phyloP scores from a whole-genome alignment of 2,888 invertebrate species.

The Papilio protenor region DNA sequence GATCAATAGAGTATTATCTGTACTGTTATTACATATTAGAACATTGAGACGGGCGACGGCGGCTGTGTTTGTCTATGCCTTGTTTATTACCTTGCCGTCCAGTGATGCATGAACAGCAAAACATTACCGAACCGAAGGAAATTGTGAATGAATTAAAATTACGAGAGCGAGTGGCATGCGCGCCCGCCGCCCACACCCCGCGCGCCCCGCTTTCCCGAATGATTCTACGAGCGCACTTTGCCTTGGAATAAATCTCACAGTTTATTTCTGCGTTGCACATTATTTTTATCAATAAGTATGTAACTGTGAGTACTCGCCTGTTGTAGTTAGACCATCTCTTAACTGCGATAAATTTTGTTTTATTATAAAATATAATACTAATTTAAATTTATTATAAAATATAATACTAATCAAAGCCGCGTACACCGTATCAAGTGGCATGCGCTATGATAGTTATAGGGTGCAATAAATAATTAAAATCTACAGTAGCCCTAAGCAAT shows the following conservation, averaged over 20 bases:
- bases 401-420: not conserved
- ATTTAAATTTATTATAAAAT: too few species aligned
- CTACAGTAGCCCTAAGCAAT: not conserved
- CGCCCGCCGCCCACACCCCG: not conserved
- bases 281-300: not conserved
- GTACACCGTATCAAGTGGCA: not conserved
- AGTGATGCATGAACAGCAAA: slow-evolving; percentile 22
- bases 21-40: not conserved
- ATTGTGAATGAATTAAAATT: slow-evolving; percentile 34
- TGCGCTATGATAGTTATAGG: not conserved
- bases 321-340: not conserved
- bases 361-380: too few species aligned
- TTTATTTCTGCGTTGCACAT: slow-evolving; percentile 12
- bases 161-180: slow-evolving; percentile 21
- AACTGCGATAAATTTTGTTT: too few species aligned
- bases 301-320: not conserved
- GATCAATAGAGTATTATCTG: slow-evolving; percentile 2
- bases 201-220: not conserved
- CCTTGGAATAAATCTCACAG: slow-evolving; percentile 14
- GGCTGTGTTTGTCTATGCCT: slow-evolving; percentile 22
- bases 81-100: slow-evolving; percentile 16
- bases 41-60: not conserved
- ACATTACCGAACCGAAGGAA: slow-evolving; percentile 28
- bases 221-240: not conserved
- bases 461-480: not conserved